These are phyloP conservation scores for Poeciliopsis infans DNA, from an alignment of 2,797 vertebrate species.

Conservation along the genomic window DNA sequence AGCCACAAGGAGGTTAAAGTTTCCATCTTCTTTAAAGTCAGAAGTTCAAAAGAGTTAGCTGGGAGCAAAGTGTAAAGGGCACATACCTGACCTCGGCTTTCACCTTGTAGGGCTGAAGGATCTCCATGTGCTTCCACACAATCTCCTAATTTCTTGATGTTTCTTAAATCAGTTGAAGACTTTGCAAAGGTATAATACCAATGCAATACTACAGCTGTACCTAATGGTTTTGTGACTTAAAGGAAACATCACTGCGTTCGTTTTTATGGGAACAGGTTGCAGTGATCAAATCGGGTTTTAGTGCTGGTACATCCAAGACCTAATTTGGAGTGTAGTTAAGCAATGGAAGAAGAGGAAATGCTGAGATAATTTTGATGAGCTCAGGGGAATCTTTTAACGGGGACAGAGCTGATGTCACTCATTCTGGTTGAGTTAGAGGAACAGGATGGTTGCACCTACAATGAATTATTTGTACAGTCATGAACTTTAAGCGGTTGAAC, in stretches of 20 bases:
- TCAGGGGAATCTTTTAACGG: not conserved
- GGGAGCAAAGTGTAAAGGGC: conserved; percentile 52
- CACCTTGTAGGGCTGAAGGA: conserved; percentile 17
- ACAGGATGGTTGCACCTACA: not conserved
- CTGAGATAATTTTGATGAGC: not conserved
- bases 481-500: not conserved
- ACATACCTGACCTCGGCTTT: conserved; percentile 40
- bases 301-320: not conserved
- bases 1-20: conserved; percentile 14
- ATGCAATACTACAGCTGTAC: not conserved
- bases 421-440: not conserved
- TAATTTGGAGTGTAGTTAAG: not conserved
- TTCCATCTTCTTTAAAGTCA: conserved; percentile 37
- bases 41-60: conserved; percentile 29
- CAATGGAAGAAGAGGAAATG: not conserved
- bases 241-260: not conserved
- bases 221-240: not conserved
- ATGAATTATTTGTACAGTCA: no score
- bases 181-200: conserved; percentile 6
- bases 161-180: not conserved
- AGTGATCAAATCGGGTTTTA: not conserved
- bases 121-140: conserved; percentile 20
- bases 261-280: not conserved
- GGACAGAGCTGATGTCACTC: not conserved
- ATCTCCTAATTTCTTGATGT: not conserved